Evolutionary conservation across 35 echinoderm and acorn worm species (phyloP), one percentile per base, ranked within the genome.

Genomic region (Amphiura filiformis): DNA sequence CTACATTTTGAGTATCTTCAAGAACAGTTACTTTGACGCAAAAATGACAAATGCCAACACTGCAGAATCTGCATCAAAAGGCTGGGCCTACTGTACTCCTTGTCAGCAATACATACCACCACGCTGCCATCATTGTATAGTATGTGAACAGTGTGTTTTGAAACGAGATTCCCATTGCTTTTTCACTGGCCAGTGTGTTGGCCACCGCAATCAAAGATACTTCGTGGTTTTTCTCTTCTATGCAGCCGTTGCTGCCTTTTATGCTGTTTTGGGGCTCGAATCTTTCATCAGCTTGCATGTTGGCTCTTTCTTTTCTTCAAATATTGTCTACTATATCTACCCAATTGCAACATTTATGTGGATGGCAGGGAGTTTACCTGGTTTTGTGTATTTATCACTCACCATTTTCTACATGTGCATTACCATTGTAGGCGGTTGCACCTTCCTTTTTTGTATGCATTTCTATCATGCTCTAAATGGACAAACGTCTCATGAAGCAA

Each of bases 81-180:
- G 87, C 39, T 97, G 94, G 94, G 91, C 78, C 0, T 90, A 97
- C 81, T 97, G 94, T 37, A 84, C 93, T 0, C 91, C 94, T 0
- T 97, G 94, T 42, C 91, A 93, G 84, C 94, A 97, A 35, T 88
- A 97, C 49, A 90, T 89, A 37, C 94, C 94, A 26, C 94, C 94
- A 20, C 84, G 91, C 41, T 83, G 91, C 34, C 94, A 97, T 38
- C 94, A 97, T 41, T 97, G 94, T 75, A 78, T 88, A 5, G 80
- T 97, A 31, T 97, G 94, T 80, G 77, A 87, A 39, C 56, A 61
- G 23, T 97, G 94, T 39, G 81, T 97, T 65, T 84, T 97, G 39
- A 97, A 93, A 47, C 82, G 94, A 57, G 91, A 97, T 57, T 37
- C 39, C 13, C 94, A 97, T 39, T 97, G 94, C 80, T 97, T 93